phyloP scores from a whole-genome alignment of 2,888 invertebrate genomes.

The Protodeltote pygarga region DNA sequence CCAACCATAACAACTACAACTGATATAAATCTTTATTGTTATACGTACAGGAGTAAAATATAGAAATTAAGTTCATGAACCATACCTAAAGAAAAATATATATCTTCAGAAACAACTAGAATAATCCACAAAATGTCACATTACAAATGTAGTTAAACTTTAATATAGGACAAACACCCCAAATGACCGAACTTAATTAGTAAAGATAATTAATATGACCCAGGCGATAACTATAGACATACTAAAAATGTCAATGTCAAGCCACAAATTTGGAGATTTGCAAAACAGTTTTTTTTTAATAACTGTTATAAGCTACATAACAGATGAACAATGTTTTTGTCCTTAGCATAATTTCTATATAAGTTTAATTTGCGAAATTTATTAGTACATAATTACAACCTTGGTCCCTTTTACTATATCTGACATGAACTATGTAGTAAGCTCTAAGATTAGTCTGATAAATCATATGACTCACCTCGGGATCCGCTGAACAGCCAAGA shows the following conservation, averaged over 20 bases:
- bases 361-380: conserved; percentile 1
- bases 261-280: conserved; percentile 5
- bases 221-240: conserved; percentile 4
- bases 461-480: conserved; percentile 65
- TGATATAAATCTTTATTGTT: conserved; percentile 11
- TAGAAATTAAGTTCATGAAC: background rate
- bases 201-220: conserved; percentile 3
- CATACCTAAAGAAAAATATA: background rate
- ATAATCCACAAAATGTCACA: background rate
- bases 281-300: conserved; percentile 14
- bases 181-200: conserved; percentile 2
- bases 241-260: conserved; percentile 8
- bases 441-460: conserved; percentile 1
- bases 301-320: background rate
- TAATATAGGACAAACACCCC: background rate
- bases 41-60: background rate
- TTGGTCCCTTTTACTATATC: conserved; percentile 17
- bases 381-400: conserved; percentile 3
- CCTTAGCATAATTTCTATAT: background rate
- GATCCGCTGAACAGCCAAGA: conserved; percentile 80
- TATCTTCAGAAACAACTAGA: background rate
- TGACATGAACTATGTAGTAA: background rate
- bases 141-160: background rate
- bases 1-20: conserved; percentile 7
- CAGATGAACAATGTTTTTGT: background rate